Conservation (phyloP, 2,797 vertebrate species). For the Mormyrus hasselquistii region DNA sequence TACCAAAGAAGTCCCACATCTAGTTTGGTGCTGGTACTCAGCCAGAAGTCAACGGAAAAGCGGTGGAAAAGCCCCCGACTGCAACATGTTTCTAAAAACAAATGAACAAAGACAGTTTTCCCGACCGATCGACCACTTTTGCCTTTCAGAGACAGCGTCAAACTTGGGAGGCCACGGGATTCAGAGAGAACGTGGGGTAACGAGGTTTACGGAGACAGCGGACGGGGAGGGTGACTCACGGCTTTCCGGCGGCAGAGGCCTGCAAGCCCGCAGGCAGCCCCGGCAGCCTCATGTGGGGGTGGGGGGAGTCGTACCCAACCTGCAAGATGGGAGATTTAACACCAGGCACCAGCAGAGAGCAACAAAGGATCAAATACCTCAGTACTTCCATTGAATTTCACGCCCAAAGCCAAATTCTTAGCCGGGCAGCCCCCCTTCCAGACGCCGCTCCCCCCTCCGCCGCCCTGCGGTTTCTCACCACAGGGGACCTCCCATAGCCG, state of each 20-base stretch:
- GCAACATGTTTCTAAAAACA: not conserved
- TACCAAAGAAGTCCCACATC: not conserved
- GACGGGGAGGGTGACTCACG: constrained; percentile 48
- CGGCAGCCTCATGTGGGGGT: constrained; percentile 64
- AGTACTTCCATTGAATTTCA: not conserved
- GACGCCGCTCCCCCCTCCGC: not conserved
- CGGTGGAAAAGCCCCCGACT: not conserved
- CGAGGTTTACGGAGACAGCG: not conserved
- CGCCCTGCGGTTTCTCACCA: constrained; percentile 55
- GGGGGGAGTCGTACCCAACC: constrained; percentile 67
- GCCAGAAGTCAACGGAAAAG: not conserved
- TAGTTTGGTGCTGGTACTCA: not conserved
- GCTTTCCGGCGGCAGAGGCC: constrained; percentile 61
- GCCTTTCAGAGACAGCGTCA: not conserved
- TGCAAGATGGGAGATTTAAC: constrained; percentile 38
- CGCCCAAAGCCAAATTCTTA: not conserved
- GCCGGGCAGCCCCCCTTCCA: not conserved
- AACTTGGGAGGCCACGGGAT: not conserved
- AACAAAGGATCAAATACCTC: not conserved
- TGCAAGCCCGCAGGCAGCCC: constrained; percentile 72
- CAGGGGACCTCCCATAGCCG: constrained; percentile 70
- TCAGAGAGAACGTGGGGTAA: not conserved
- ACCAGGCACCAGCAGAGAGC: not conserved
- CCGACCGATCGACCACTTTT: not conserved
- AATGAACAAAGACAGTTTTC: not conserved